A percentile compares a stretch with the other conserved stretches of the same genome.
These are phyloP conservation scores for Zosterops borbonicus DNA, from an alignment of 2,113 vertebrate species.

Conservation along the genomic window DNA sequence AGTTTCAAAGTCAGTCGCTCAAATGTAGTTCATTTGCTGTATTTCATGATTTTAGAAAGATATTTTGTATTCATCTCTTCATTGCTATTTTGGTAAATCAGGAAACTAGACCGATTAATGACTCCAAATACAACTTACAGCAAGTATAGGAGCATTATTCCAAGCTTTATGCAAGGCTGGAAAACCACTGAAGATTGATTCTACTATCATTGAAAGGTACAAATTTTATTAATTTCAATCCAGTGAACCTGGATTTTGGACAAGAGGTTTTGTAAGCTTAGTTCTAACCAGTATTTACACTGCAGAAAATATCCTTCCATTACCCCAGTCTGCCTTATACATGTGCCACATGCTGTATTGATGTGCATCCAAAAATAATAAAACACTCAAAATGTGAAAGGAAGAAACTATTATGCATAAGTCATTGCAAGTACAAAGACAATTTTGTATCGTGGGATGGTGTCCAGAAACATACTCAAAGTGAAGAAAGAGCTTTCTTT, in stretches of 20 bases:
- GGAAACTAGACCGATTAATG: not conserved
- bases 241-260: not conserved
- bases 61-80: not conserved
- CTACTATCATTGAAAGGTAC: not conserved
- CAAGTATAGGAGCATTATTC: not conserved
- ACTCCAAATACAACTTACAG: not conserved
- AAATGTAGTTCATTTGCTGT: not conserved
- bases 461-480: constrained; percentile 54
- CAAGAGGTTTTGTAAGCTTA: not conserved
- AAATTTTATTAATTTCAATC: constrained; percentile 19
- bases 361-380: constrained; percentile 71
- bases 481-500: constrained; percentile 51
- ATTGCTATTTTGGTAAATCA: not conserved
- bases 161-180: not conserved
- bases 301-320: constrained; percentile 17
- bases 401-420: constrained; percentile 63
- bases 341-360: constrained; percentile 35
- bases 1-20: not conserved
- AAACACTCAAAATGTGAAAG: constrained; percentile 60
- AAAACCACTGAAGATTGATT: not conserved
- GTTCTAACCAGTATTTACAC: not conserved
- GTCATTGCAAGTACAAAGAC: constrained; percentile 58
- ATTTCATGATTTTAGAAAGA: not conserved
- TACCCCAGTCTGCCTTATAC: not conserved
- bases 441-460: constrained; percentile 55